Evolutionary conservation across 2,888 invertebrate species (phyloP).

Genomic region (Platycnemis pennipes): DNA sequence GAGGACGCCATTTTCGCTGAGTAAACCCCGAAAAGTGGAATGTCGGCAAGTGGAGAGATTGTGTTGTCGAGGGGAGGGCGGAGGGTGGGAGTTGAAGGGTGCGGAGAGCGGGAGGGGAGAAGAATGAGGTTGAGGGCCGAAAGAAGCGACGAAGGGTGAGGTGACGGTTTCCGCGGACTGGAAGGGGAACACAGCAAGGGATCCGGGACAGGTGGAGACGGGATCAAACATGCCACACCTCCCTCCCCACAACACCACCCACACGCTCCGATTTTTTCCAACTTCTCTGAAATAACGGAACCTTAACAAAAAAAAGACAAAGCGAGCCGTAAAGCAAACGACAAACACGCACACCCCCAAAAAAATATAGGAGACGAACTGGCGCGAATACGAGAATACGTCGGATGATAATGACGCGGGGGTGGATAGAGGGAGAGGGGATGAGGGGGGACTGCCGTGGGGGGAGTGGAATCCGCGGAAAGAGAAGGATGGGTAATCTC

Average conservation of each 20-base stretch:
- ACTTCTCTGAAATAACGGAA: neutral
- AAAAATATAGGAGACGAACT: neutral
- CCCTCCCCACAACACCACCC: neutral
- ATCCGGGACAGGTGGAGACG: conserved; percentile 17
- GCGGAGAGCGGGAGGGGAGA: neutral
- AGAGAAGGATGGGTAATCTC: neutral
- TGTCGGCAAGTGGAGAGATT: neutral
- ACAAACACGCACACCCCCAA: neutral
- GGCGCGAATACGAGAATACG: neutral
- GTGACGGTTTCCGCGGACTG: neutral
- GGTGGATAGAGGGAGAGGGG: neutral
- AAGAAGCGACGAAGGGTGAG: neutral
- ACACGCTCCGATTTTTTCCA: neutral
- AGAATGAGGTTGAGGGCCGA: neutral
- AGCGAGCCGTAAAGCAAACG: neutral
- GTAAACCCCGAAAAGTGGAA: conserved; percentile 23
- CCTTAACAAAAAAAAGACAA: neutral
- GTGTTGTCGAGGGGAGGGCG: neutral
- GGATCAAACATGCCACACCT: neutral
- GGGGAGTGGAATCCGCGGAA: neutral
- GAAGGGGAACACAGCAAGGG: neutral
- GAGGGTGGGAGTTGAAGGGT: neutral
- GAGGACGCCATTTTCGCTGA: conserved; percentile 21
- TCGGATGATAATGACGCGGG: neutral
- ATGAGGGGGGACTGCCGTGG: neutral